Base-by-base conservation (phyloP, 2,888 invertebrate species). In the Odontocolon sp. region DNA sequence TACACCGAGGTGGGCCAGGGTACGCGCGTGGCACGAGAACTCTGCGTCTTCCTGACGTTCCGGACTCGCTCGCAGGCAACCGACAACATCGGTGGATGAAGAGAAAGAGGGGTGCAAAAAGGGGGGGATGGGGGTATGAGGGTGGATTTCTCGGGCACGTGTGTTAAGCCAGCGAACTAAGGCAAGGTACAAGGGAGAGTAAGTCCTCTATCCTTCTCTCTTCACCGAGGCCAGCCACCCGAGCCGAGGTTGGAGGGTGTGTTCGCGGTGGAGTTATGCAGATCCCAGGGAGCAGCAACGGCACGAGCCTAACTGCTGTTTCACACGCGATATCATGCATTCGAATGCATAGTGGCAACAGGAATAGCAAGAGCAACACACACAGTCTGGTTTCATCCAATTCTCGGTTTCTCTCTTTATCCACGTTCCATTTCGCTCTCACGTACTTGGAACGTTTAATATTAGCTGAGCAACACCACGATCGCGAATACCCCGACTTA, bases 311-410 rank as follows among this genome's bases (percentile, higher is more conserved):
- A 88, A 88, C 87, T 84, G 83, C 84, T 83, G 83, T 80, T 86
- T 84, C 82, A 85, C 88, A 88, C 86, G 88, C 88, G 84, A 88
- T 85, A 86, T 83, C 84, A 82, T 84, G 83, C 82, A 87, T 88
- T 87, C 84, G 82, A 87, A 86, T 87, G 82, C 83, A 87, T 80
- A 72, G 80, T 76, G 83, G 80, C 77, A 52, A 8, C 77, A 80
- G 82, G 82, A 85, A 84, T 83, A 70, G 72, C 70, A 69, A 63
- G 66, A 67, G 72, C 74, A 73, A 70, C 79, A 21, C 36, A 26
- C 21, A 21, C 33, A 3, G 47, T 21, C 74, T 70, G 70, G 72
- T 80, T 75, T 77, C 76, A 76, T 69, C 42, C 16, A 28, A 67
- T 67, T 68, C 33, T 57, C 38, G 9, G 50, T 14, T 47, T 26